A percentile compares a stretch with the other conserved stretches of the same genome.
These are phyloP conservation scores for Callaeas wilsoni DNA, from an alignment of 2,113 vertebrate genomes.

Conservation along the genomic window DNA sequence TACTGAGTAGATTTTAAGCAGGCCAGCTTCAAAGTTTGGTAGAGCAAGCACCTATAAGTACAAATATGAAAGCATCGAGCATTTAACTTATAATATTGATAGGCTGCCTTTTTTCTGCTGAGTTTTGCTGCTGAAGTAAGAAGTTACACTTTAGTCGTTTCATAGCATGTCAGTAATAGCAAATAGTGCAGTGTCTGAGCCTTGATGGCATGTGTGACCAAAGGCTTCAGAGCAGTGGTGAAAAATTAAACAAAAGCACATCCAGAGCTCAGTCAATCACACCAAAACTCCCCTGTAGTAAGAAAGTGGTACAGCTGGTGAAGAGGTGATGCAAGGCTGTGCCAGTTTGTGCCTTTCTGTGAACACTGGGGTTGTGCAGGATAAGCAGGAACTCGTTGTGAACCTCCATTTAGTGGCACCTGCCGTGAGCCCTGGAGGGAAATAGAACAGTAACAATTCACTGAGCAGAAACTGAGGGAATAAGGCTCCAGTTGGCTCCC, in stretches of 20 bases:
- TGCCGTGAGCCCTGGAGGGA: background rate
- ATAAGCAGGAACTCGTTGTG: background rate
- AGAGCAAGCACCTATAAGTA: background rate
- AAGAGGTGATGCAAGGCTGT: background rate
- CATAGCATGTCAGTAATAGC: background rate
- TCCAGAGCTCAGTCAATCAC: background rate
- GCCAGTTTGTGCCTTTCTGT: background rate
- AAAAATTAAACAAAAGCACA: background rate
- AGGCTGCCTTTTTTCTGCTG: background rate
- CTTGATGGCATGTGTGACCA: background rate
- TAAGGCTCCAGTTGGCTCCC: background rate
- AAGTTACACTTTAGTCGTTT: background rate
- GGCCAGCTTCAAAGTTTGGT: background rate
- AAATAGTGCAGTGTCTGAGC: background rate
- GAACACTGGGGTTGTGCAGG: background rate
- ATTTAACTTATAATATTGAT: background rate
- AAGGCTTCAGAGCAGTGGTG: background rate
- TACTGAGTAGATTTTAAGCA: background rate
- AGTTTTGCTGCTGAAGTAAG: background rate
- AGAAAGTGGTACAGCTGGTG: background rate
- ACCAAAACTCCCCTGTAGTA: fast-evolving
- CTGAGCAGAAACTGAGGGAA: background rate
- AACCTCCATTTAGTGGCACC: background rate
- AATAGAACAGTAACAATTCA: background rate
- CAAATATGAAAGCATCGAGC: fast-evolving